Base-by-base conservation (phyloP, 2,113 vertebrate species). In the Epinephelus cyanopodus region DNA sequence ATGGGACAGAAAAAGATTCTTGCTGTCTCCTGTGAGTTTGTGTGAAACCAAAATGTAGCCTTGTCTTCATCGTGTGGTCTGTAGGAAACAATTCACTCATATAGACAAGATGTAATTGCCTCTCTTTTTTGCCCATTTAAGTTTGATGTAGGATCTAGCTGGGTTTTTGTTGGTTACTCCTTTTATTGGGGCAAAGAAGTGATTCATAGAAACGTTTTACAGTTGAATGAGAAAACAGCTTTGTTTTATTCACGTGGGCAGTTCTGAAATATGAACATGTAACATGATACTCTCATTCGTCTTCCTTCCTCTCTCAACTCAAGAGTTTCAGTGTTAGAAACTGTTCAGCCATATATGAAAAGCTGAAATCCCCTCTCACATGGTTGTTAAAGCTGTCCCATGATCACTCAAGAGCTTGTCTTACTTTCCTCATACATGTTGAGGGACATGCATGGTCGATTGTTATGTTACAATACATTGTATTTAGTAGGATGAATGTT, bases 331-430 rank as follows among this genome's bases (percentile, higher is more conserved):
- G 42, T 29, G 18, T n/a, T 69, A 45, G 42, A 77, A 84, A 69
- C 10, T 29, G 45, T 68, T 80, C 19, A 75, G 17, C 60, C 77
- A 13, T 47, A 53, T 33, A 39, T 17, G 12, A 83, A 33, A 66
- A 80, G 72, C 82, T 74, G 60, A 92, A 91, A 89, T 89, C 70
- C 83, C 74, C 74, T 69, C 50, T 82, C 81, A 84, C 78, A 73
- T 72, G 79, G 42, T 74, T 63, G 37, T 72, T 83, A 77, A 86
- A 82, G 83, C 74, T 66, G 80, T 87, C 85, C 60, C 75, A 57
- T 63, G 42, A 88, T 86, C 77, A 57, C 67, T 42, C 10, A 33
- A 29, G 45, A 48, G 29, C 7, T 53, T n/a, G 18, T n/a, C 37
- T 84, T 52, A 25, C 37, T 62, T 64, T 77, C 37, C 10, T 1